phyloP scores from a whole-genome alignment of 2,113 vertebrate species.

The Turdus rufiventris region DNA sequence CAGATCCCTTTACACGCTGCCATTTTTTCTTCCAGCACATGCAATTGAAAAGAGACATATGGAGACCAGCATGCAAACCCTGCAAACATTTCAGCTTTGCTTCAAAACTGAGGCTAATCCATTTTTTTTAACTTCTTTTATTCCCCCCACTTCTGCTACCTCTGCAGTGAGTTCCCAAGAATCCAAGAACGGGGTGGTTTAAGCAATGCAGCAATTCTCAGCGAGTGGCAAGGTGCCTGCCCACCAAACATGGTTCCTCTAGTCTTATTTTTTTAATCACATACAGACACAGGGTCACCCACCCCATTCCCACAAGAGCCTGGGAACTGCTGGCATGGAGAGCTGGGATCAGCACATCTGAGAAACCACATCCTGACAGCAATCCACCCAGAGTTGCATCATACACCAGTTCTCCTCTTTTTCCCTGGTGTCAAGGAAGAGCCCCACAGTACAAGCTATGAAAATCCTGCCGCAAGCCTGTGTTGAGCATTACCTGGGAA shows the following conservation, averaged over 20 bases:
- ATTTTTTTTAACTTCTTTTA: constrained; percentile 32
- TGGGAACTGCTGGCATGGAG: background rate
- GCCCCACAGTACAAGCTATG: background rate
- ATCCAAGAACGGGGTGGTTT: background rate
- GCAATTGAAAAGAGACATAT: constrained; percentile 82
- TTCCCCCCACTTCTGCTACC: background rate
- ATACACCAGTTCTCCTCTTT: background rate
- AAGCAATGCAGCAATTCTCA: background rate
- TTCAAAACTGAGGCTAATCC: constrained; percentile 75
- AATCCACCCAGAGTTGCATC: rapidly evolving
- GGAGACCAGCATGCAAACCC: constrained; percentile 76
- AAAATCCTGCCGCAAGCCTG: background rate
- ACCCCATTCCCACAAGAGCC: background rate
- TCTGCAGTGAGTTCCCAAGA: background rate
- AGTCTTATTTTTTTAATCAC: too few relatives aligned
- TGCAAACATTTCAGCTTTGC: constrained; percentile 77
- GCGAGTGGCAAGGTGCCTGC: background rate
- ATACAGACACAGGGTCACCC: background rate
- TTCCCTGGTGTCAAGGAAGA: background rate
- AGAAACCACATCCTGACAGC: background rate
- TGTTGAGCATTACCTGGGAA: constrained; percentile 72
- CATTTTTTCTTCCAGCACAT: constrained; percentile 72
- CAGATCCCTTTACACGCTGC: constrained; percentile 55
- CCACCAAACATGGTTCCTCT: background rate
- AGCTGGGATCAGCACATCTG: background rate